Conservation (phyloP, 2,797 vertebrate species). For the Ctenopoma multispine region DNA sequence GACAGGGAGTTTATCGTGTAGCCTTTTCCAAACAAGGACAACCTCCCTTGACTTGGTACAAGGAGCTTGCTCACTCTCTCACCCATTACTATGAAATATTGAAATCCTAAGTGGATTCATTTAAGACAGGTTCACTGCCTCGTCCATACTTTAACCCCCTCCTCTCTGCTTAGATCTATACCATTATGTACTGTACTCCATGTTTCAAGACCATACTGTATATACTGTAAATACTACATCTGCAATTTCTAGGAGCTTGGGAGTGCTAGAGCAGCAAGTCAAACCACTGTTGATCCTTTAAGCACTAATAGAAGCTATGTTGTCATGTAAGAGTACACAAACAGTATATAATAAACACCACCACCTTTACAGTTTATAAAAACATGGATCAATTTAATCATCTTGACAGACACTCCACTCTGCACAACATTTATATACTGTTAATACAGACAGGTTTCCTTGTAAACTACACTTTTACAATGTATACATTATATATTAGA, state of each 20-base stretch:
- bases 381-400: conserved; percentile 65
- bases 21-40: conserved; percentile 10
- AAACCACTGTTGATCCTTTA: no score
- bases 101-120: conserved; percentile 25
- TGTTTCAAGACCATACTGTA: conserved; percentile 14
- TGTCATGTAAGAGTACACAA: no score
- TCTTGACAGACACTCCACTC: conserved; percentile 50
- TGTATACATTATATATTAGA: conserved; percentile 60
- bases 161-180: conserved; percentile 1
- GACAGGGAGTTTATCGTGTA: conserved; percentile 14
- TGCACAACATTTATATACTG: conserved; percentile 56
- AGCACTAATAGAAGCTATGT: no score
- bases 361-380: conserved; percentile 57
- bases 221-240: background rate
- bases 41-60: conserved; percentile 10
- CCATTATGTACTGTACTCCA: background rate
- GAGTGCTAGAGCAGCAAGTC: background rate
- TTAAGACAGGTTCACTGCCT: conserved; percentile 5
- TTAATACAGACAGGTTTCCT: conserved; percentile 54
- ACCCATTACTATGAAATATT: conserved; percentile 41
- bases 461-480: conserved; percentile 55
- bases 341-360: conserved; percentile 26
- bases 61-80: background rate
- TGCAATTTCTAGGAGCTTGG: background rate
- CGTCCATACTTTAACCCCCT: conserved; percentile 4